Evolutionary conservation across 2,797 vertebrate genomes (phyloP).

Genomic region (Champsocephalus gunnari): DNA sequence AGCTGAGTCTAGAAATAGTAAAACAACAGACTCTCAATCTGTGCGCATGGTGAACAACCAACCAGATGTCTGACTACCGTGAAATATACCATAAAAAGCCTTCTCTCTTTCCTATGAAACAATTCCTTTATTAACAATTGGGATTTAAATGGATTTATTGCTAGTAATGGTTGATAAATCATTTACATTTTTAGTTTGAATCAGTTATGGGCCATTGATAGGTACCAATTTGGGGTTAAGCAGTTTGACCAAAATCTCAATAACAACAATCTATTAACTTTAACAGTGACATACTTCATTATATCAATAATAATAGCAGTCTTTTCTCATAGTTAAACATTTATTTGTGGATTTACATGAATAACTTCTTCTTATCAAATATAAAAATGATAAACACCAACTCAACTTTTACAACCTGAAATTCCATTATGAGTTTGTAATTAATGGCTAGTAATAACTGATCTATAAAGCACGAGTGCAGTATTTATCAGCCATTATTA

Average conservation of each 20-base stretch:
- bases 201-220: background rate
- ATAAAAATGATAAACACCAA: background rate
- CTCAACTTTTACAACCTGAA: background rate
- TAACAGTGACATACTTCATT: background rate
- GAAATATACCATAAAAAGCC: background rate
- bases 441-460: background rate
- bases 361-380: conserved; percentile 9
- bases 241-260: background rate
- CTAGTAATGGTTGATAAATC: background rate
- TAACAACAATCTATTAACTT: background rate
- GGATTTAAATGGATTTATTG: background rate
- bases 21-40: conserved; percentile 8
- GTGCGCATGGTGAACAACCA: background rate
- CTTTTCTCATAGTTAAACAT: background rate
- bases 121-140: background rate
- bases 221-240: background rate
- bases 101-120: background rate
- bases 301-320: background rate
- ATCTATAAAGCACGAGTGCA: background rate
- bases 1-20: background rate
- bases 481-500: conserved; percentile 14
- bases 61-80: background rate
- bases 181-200: background rate
- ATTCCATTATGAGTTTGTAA: background rate
- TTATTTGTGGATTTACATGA: background rate